These are phyloP conservation scores for Agonum fuliginosum DNA, from an alignment of 2,888 invertebrate species.

Conservation along the genomic window DNA sequence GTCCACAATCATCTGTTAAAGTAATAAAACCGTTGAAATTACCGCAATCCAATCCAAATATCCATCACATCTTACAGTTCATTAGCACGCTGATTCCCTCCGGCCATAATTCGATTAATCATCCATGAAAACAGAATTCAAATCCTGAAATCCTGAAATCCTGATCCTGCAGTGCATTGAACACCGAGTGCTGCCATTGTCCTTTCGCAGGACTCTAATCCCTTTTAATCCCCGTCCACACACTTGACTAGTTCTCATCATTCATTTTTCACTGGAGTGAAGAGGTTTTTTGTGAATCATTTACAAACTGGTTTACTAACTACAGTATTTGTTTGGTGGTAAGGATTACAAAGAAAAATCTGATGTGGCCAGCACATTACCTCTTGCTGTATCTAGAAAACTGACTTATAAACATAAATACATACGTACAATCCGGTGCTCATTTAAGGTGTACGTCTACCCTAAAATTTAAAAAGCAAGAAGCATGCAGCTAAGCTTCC, in stretches of 20 bases:
- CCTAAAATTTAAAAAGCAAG: too few species aligned
- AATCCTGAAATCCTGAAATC: not conserved
- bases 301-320: too few species aligned
- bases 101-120: not conserved
- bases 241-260: not conserved
- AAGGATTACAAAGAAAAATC: too few species aligned
- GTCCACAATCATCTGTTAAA: too few species aligned
- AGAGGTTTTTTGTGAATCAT: not conserved
- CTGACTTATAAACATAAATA: too few species aligned
- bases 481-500: too few species aligned
- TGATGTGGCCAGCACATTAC: too few species aligned
- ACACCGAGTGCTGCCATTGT: too few species aligned
- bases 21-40: not conserved
- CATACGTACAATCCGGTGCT: too few species aligned
- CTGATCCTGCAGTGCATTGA: not conserved
- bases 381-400: too few species aligned
- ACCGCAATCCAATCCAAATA: not conserved
- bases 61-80: not conserved
- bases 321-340: too few species aligned
- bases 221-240: not conserved
- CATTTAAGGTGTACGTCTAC: too few species aligned
- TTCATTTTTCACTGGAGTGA: not conserved
- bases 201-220: not conserved
- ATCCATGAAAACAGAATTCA: not conserved
- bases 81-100: not conserved